Conservation (phyloP, 2,113 vertebrate genomes). For the Hirundichthys speculiger region DNA sequence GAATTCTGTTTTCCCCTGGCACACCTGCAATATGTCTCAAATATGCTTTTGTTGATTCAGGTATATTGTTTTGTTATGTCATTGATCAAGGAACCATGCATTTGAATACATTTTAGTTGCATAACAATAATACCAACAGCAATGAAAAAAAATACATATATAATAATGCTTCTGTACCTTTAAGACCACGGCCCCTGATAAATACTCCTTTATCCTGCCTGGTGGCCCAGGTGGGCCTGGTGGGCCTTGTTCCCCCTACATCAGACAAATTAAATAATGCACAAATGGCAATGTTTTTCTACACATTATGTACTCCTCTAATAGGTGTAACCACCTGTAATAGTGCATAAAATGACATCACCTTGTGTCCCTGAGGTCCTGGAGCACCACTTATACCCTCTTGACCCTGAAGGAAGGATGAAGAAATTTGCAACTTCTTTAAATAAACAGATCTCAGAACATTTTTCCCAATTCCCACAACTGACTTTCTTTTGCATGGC, state of each 20-base stretch:
- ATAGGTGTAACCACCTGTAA: neutral
- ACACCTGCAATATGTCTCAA: neutral
- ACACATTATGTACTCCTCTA: neutral
- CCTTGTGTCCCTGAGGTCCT: constrained; percentile 67
- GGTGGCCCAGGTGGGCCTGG: constrained; percentile 88
- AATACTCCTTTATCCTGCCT: constrained; percentile 75
- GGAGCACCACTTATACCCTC: constrained; percentile 46
- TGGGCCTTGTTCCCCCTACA: constrained; percentile 85
- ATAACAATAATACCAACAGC: no score
- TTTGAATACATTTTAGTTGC: neutral
- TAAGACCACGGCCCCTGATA: neutral
- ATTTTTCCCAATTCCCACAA: neutral
- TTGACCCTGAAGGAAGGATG: constrained; percentile 63
- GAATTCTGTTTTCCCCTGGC: neutral
- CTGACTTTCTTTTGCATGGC: neutral
- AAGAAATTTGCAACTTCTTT: constrained; percentile 2
- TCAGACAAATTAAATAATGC: constrained; percentile 4
- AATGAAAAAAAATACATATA: no score
- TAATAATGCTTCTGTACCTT: constrained; percentile 41
- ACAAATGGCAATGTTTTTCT: neutral
- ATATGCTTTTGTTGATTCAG: neutral
- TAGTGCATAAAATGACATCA: neutral
- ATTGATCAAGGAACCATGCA: neutral
- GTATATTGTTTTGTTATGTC: neutral
- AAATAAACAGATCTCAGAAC: neutral